A percentile compares a stretch with the other conserved stretches of the same genome.
These are phyloP conservation scores for Cheumatopsyche charites DNA, from an alignment of 1,140 invertebrate genomes.

Conservation along the genomic window DNA sequence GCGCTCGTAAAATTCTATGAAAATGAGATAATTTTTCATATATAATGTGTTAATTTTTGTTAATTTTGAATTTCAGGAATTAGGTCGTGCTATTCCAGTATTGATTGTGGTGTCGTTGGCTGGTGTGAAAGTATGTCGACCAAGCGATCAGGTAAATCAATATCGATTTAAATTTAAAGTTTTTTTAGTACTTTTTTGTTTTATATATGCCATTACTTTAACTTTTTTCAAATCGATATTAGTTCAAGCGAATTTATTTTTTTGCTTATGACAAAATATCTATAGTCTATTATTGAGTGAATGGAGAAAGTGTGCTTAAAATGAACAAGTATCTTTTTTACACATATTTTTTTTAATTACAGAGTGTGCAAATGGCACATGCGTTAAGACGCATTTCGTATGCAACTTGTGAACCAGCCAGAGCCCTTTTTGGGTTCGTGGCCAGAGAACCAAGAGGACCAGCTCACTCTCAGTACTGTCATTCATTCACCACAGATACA, in stretches of 20 bases:
- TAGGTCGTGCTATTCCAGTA: conserved; percentile 70
- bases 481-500: conserved; percentile 79
- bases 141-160: conserved; percentile 75
- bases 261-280: no score
- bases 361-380: conserved; percentile 86
- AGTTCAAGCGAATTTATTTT: no score
- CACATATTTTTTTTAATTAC: conserved; percentile 56
- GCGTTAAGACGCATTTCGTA: conserved; percentile 85
- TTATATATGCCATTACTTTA: no score
- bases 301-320: neutral
- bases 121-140: conserved; percentile 83
- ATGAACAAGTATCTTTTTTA: neutral
- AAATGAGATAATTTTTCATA: no score
- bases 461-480: conserved; percentile 80
- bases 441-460: conserved; percentile 79
- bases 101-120: conserved; percentile 75
- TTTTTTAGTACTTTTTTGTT: neutral
- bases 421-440: conserved; percentile 82
- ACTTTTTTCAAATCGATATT: no score
- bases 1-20: no score
- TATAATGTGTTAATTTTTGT: conserved; percentile 2
- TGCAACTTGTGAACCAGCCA: conserved; percentile 82
- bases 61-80: conserved; percentile 62
- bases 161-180: neutral
- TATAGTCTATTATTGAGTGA: neutral